Evolutionary conservation across 2,888 invertebrate genomes (phyloP), one percentile per base, ranked within the genome.

Genomic region (Erebia ligea): DNA sequence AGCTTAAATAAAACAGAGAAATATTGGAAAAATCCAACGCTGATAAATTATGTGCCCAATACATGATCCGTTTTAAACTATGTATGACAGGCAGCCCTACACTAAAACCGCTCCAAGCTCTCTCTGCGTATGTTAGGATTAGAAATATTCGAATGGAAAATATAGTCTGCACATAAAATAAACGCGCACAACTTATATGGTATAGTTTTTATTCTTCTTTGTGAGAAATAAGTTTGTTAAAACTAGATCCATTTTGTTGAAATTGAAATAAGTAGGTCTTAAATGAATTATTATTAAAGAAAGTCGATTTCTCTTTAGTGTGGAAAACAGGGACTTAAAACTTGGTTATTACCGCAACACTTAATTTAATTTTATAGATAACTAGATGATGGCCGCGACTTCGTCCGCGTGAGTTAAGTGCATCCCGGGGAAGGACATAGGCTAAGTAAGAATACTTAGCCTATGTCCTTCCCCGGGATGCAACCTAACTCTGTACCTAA

Each of bases 141-240:
- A 62, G 62, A 62, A 34, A 21, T 48, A 48, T 62, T 62, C 62
- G 21, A 62, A 48, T 62, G 45, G 21, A 62, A 62, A 62, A 62
- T 62, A 59, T 59, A 59, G 40, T 40, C 17, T 59, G 40, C 59
- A 42, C 15, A 59, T 59, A 59, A 40, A 17, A 62, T 19, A 17
- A 61, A 48, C 15, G 45, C 15, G 15, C 48, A 21, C 13, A 62
- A 17, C 48, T 62, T 40, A 11, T 34, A 8, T 10, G 10, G 10
- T 54, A 54, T n/a, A n/a, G 3, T 17, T 10, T 59, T 17, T 34
- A 34, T 34, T 40, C n/a, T n/a, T 57, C 10, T 57, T 57, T 57
- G 21, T 17, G 54, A 25, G 21, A 57, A 57, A 57, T 19, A 54
- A 5, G 15, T 57, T 19, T 25, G 13, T 25, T 13, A 2, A 19